Base-by-base conservation (phyloP, 2,797 vertebrate genomes). In the Petrocephalus schoutedeni region DNA sequence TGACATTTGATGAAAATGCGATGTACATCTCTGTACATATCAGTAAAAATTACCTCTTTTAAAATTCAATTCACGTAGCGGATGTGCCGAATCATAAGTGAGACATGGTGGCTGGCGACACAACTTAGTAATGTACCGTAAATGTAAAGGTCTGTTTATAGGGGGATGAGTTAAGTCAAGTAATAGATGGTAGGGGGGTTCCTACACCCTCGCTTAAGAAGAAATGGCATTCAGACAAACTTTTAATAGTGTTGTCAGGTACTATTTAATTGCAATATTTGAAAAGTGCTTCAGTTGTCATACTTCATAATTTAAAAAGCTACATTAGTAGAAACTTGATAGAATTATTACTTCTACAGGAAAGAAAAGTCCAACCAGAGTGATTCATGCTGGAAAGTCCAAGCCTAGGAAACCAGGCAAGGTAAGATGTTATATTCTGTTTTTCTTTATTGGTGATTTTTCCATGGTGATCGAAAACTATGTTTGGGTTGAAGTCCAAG, bases 351-450 rank as follows among this genome's bases (percentile, higher is more conserved):
- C 45, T 59, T 86, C 88, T 58, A 87, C 88, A 88, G 88, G 86
- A 56, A 67, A 74, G 85, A 74, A 94, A 53, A 95, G 94, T 91
- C 92, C 95, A 87, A 92, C 96, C 87, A 96, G 96, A 94, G 95
- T 97, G 80, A 94, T 97, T 91, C 97, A 96, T 89, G 96, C 96
- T 54, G 96, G 90, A 85, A 98, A 98, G 93, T 94, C 95, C 57
- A 95, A 95, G 91, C 90, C 94, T 89, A 97, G 95, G 92, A 98
- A 98, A 92, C 91, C 93, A 90, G 96, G 93, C 93, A 98, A 98
- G 97, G 98, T 98, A 94, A 94, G 93, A 93, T 53, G 45, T 4
- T 49, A 32, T 2, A 16, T 77, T 77, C 14, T 45, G 32, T 77
- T 45, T 1, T 45, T 41, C 2, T 19, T 9, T 45, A 16, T 77